phyloP scores from a whole-genome alignment of 2,888 invertebrate species.

The Drosophila mulleri region DNA sequence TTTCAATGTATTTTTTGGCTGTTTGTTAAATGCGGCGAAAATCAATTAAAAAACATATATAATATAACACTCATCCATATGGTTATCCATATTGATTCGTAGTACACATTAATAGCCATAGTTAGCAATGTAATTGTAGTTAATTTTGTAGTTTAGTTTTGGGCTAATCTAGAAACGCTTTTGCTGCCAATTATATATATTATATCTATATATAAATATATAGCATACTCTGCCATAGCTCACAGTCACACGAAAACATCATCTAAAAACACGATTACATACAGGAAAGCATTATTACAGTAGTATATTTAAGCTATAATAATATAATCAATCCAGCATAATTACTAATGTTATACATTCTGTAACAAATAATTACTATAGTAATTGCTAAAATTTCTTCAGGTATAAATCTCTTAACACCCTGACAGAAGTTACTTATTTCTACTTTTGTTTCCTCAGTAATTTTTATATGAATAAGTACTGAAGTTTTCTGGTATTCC shows the following conservation, averaged over 20 bases:
- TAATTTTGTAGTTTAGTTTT: conserved; percentile 52
- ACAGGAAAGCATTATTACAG: too few species aligned
- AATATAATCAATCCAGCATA: background rate
- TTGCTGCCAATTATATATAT: conserved; percentile 39
- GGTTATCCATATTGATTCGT: conserved; percentile 33
- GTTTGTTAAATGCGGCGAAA: conserved; percentile 49
- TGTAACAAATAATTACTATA: background rate
- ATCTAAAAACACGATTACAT: conserved; percentile 10
- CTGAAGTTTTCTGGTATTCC: too few species aligned
- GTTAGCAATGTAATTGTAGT: conserved; percentile 35
- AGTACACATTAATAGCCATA: conserved; percentile 40
- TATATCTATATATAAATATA: conserved; percentile 3
- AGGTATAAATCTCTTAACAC: background rate
- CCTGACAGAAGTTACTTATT: too few species aligned
- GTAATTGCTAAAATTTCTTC: background rate
- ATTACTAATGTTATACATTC: too few species aligned
- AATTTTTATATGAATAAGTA: too few species aligned
- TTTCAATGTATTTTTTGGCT: conserved; percentile 59
- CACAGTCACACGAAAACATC: conserved; percentile 24
- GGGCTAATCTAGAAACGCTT: conserved; percentile 61
- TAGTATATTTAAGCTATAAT: too few species aligned
- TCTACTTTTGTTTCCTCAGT: background rate
- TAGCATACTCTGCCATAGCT: conserved; percentile 9
- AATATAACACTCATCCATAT: conserved; percentile 34
- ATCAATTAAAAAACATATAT: conserved; percentile 16